Percentiles rank a stretch among this genome's conserved stretches.
phyloP scores from a whole-genome alignment of 2,113 vertebrate genomes.

The Sceloporus tristichus region DNA sequence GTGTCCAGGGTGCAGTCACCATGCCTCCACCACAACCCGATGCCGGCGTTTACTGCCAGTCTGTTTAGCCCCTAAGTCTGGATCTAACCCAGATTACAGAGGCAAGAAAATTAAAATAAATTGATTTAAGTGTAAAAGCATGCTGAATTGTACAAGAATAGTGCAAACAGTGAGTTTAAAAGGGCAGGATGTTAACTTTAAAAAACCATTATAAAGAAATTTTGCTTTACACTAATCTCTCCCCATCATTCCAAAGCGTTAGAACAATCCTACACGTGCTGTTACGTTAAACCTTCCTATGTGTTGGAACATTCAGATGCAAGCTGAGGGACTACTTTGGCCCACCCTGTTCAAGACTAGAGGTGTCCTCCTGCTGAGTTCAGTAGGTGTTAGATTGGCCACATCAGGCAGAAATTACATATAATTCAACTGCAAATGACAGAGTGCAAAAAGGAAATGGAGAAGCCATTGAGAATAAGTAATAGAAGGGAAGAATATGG shows the following conservation, averaged over 20 bases:
- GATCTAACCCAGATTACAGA: background rate
- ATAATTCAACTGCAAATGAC: conserved; percentile 56
- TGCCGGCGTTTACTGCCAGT: too few species aligned
- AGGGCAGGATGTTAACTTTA: background rate
- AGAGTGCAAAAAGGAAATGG: conserved; percentile 36
- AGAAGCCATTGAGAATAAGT: conserved; percentile 54
- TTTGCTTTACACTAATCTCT: conserved; percentile 22
- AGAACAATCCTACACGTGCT: background rate
- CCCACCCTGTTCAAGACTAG: conserved; percentile 26
- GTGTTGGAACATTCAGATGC: conserved; percentile 40
- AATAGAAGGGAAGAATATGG: conserved; percentile 33
- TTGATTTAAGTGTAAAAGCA: background rate
- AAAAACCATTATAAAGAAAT: conserved; percentile 13
- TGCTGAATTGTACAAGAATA: background rate
- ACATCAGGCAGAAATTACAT: conserved; percentile 46
- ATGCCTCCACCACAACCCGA: too few species aligned
- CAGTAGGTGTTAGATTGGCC: conserved; percentile 44
- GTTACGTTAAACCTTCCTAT: background rate
- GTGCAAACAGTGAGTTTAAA: background rate
- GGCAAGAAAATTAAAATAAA: background rate
- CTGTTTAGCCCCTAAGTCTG: too few species aligned
- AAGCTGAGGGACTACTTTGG: conserved; percentile 19
- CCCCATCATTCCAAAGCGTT: background rate
- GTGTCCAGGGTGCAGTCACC: too few species aligned
- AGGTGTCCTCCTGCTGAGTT: background rate